phyloP scores from a whole-genome alignment of 2,113 vertebrate genomes.

The Chitala chitala region DNA sequence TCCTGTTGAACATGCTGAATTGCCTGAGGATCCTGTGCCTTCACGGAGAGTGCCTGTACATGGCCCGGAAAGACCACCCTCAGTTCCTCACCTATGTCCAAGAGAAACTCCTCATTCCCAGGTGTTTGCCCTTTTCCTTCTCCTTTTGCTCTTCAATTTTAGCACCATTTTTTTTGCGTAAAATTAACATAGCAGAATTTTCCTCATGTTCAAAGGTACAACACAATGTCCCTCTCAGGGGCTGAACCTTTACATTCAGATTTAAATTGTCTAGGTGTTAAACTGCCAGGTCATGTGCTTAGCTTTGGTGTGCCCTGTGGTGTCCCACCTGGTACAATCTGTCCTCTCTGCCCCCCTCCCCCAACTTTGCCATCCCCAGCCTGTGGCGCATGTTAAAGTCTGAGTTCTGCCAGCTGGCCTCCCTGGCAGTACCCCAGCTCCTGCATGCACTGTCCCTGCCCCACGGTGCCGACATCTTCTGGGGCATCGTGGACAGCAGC shows the following conservation, averaged over 20 bases:
- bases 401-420: conserved; percentile 94
- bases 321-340: background rate
- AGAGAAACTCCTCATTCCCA: conserved; percentile 93
- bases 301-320: too few species aligned
- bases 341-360: background rate
- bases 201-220: background rate
- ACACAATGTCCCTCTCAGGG: background rate
- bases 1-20: conserved; percentile 97
- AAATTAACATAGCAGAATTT: too few species aligned
- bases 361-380: too few species aligned
- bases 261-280: background rate
- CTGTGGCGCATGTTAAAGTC: conserved; percentile 94
- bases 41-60: conserved; percentile 90
- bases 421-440: conserved; percentile 86
- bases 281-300: background rate
- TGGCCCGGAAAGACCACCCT: conserved; percentile 85
- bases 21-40: conserved; percentile 93
- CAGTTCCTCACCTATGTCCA: conserved; percentile 92
- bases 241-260: background rate
- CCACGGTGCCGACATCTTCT: conserved; percentile 94
- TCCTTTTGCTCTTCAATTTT: background rate
- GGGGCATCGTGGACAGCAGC: conserved; percentile 90
- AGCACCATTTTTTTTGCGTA: background rate
- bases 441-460: conserved; percentile 90
- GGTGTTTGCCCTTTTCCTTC: conserved; percentile 54